Evolutionary conservation across 1,140 invertebrate genomes (phyloP).

Genomic region (Calliopsis andreniformis): DNA sequence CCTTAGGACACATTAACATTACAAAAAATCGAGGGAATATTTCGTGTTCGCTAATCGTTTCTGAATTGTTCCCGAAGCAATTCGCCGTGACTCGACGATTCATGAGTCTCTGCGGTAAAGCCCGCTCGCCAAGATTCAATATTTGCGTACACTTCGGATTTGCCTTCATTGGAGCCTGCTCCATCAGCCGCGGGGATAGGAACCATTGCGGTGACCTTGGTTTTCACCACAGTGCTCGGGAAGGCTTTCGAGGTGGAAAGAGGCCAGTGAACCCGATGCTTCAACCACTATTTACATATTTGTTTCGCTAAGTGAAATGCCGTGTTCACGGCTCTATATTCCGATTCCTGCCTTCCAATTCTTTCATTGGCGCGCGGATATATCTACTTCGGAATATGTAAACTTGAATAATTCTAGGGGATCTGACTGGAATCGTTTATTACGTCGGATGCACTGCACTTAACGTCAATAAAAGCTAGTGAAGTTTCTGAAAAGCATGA

Average conservation of each 20-base stretch:
- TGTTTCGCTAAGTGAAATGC: slow-evolving; percentile 72
- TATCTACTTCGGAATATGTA: slow-evolving; percentile 9
- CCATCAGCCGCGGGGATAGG: slow-evolving; percentile 45
- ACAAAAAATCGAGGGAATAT: too few species aligned
- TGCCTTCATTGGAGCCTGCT: slow-evolving; percentile 33
- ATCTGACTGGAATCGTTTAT: background rate
- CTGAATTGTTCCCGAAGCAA: background rate
- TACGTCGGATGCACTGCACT: too few species aligned
- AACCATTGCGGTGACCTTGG: slow-evolving; percentile 56
- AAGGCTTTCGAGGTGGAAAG: slow-evolving; percentile 31
- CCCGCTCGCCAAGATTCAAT: slow-evolving; percentile 48
- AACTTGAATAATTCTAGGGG: background rate
- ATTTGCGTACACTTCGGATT: slow-evolving; percentile 56
- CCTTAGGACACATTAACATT: too few species aligned
- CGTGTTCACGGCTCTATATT: slow-evolving; percentile 59
- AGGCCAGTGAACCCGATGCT: slow-evolving; percentile 56
- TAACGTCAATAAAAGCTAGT: background rate
- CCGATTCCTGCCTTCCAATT: slow-evolving; percentile 39
- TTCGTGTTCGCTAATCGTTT: background rate
- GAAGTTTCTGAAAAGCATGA: too few species aligned
- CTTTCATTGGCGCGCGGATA: background rate
- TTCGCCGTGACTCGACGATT: slow-evolving; percentile 12
- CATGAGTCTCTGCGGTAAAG: slow-evolving; percentile 34
- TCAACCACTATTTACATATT: slow-evolving; percentile 67
- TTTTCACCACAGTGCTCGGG: slow-evolving; percentile 49